phyloP scores from a whole-genome alignment of 2,888 invertebrate species.

The Cryptophagus acutangulus region DNA sequence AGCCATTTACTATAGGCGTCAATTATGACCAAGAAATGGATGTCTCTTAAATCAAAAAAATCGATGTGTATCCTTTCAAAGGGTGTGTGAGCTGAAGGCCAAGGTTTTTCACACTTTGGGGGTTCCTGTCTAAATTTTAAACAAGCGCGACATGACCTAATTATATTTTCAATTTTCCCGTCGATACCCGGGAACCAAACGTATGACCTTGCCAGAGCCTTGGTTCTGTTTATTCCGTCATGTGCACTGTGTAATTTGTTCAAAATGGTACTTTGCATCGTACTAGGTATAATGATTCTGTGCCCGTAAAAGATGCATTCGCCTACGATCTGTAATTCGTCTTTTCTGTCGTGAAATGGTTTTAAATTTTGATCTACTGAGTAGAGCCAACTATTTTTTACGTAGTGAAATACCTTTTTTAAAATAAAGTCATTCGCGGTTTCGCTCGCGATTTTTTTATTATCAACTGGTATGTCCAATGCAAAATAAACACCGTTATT shows the following conservation, averaged over 20 bases:
- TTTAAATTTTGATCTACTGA: neutral
- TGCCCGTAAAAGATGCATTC: neutral
- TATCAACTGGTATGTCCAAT: too few species aligned
- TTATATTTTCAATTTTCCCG: constrained; percentile 1
- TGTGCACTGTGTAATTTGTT: neutral
- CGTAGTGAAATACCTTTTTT: neutral
- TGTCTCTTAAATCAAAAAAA: neutral
- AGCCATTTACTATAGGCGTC: constrained; percentile 3
- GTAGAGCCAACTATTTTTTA: neutral
- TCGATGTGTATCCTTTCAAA: neutral
- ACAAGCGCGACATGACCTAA: neutral
- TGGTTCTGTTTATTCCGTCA: neutral
- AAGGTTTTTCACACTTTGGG: neutral
- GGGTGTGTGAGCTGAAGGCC: neutral
- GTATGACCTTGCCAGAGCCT: neutral
- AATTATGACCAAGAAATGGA: neutral
- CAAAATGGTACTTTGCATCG: neutral
- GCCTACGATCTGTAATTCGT: neutral
- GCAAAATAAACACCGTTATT: neutral
- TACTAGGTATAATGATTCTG: neutral
- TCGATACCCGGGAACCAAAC: neutral
- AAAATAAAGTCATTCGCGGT: neutral
- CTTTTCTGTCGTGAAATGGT: neutral
- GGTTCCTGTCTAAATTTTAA: neutral
- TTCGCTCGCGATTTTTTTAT: neutral